Evolutionary conservation across 2,888 invertebrate genomes (phyloP).

Genomic region (Macrophya alboannulata): DNA sequence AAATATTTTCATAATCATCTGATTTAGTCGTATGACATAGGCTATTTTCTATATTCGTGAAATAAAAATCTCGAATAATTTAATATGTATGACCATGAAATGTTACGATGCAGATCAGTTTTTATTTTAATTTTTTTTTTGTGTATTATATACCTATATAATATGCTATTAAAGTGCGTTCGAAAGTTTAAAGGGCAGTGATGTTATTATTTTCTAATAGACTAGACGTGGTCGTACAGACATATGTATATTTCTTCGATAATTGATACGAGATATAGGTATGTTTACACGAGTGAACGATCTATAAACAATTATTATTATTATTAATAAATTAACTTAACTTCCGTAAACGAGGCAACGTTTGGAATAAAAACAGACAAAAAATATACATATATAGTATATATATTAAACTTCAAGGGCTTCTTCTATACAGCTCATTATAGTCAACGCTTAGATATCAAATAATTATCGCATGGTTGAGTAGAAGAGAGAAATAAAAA

Average conservation of each 20-base stretch:
- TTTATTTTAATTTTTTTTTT: background rate
- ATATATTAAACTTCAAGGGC: background rate
- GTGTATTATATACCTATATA: too few relatives aligned
- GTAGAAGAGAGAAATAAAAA: background rate
- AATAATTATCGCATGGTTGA: background rate
- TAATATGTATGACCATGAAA: background rate
- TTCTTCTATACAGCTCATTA: background rate
- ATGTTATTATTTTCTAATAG: background rate
- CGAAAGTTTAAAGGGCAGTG: background rate
- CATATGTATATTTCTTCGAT: background rate
- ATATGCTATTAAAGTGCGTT: background rate
- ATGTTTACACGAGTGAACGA: background rate
- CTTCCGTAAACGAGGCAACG: background rate
- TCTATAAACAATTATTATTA: background rate
- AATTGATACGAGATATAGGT: too few relatives aligned
- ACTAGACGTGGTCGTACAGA: background rate
- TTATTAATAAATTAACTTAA: background rate
- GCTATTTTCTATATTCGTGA: background rate
- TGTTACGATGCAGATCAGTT: background rate
- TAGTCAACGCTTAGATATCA: background rate
- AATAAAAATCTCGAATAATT: background rate
- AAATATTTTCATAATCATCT: background rate
- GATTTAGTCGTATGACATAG: background rate
- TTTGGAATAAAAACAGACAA: background rate
- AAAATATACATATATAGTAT: too few relatives aligned